Conservation (phyloP, 2,113 vertebrate species). For the Neopipo cinnamomea region DNA sequence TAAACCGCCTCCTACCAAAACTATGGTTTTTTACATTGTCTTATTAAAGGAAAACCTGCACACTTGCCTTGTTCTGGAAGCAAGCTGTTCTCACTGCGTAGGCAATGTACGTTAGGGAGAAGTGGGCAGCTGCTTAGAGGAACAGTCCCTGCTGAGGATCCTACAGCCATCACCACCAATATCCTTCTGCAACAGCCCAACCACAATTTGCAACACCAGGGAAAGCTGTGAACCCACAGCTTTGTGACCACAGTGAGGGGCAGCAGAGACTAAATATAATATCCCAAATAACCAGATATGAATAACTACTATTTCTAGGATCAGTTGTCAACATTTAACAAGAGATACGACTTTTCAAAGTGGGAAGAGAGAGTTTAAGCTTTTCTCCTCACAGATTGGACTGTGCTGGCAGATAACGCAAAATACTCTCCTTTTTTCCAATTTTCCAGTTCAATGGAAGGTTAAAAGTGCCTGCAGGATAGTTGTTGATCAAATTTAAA, state of each 20-base stretch:
- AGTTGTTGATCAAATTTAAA: slow-evolving; percentile 40
- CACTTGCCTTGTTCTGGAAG: not conserved
- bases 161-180: not conserved
- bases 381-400: not conserved
- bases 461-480: slow-evolving; percentile 14
- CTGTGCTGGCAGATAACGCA: not conserved
- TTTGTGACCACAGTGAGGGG: not conserved
- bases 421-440: not conserved
- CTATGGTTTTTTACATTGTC: not conserved
- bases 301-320: not conserved
- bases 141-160: not conserved
- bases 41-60: not conserved
- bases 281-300: not conserved
- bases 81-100: not conserved
- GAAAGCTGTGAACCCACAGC: not conserved
- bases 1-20: not conserved
- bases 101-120: not conserved
- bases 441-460: slow-evolving; percentile 2
- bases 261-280: not conserved
- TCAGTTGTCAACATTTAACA: not conserved
- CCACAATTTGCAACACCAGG: not conserved
- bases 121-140: not conserved
- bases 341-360: not conserved
- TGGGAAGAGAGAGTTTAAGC: not conserved
- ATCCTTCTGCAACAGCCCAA: not conserved